These are phyloP conservation scores for Physeter macrocephalus DNA, from an alignment of 2,113 vertebrate genomes.

Conservation along the genomic window DNA sequence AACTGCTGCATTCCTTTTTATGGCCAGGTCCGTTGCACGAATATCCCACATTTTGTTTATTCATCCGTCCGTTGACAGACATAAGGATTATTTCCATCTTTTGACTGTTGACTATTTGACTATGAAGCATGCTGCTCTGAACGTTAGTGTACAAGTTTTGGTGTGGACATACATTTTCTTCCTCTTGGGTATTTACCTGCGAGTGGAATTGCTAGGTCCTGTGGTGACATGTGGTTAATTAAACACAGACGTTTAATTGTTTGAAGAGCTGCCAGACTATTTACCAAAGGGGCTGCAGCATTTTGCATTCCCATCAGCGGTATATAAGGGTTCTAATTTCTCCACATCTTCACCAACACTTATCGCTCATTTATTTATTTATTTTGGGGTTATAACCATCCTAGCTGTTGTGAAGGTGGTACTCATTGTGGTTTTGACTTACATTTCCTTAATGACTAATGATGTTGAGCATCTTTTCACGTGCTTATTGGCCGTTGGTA, in stretches of 20 bases:
- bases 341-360: neutral
- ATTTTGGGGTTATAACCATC: neutral
- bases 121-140: neutral
- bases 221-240: neutral
- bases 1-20: neutral
- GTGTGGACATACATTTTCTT: neutral
- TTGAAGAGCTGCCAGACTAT: neutral
- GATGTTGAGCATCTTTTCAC: neutral
- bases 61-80: neutral
- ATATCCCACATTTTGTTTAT: neutral
- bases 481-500: neutral
- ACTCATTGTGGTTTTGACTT: neutral
- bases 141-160: neutral
- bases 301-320: neutral
- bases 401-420: rapidly evolving
- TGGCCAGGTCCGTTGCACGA: neutral
- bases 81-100: neutral
- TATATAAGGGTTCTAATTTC: neutral
- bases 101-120: neutral
- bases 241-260: neutral
- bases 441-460: neutral
- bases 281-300: neutral
- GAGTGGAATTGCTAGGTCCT: neutral
- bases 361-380: neutral
- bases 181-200: neutral